Base-by-base conservation (phyloP, 2,113 vertebrate genomes). In the Elgaria multicarinata region DNA sequence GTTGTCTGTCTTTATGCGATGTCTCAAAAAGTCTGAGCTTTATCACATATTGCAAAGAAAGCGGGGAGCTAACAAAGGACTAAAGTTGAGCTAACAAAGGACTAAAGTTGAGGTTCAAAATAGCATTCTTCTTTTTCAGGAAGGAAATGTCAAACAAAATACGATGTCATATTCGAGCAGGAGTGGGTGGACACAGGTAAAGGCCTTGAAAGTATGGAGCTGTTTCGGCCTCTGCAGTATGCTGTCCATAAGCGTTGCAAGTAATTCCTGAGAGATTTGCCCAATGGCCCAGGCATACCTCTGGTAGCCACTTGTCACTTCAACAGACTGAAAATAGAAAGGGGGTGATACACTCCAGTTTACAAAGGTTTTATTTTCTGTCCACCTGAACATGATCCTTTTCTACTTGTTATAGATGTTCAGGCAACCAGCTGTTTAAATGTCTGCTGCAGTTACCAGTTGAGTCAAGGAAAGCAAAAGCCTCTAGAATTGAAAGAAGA, bases 111-210 rank as follows among this genome's bases (percentile, higher is more conserved):
- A 20, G 4, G 90, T 90, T 92, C 91, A 66, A 36, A 85, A 92
- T 16, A 90, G 44, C 0, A 31, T 3, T 88, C 46, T 66, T 67
- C 92, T 92, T 80, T 81, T 94, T 94, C 69, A 81, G 93, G 83
- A 94, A 94, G 96, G 94, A 96, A 95, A 93, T 33, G 79, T 79
- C 93, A 79, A 44, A 93, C 92, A 89, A 95, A 91, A 93, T 88
- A 92, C 84, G 87, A 90, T 93, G 93, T 95, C 93, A 88, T 31
- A 90, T 95, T 95, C 85, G 66, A 94, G 95, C 94, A 92, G 92
- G 90, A 90, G 6, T 8, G n/a, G 22, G 20, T 6, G 10, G 3
- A 89, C 94, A 28, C 18, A 69, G 66, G 82, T 74, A n/a, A 92
- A 90, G 91, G 88, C 94, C 94, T 87, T 58, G 92, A 62, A 62